Percentiles rank a stretch among this genome's conserved stretches.
Evolutionary conservation across 2,888 invertebrate genomes (phyloP).

Genomic region (Nesidiocoris tenuis): DNA sequence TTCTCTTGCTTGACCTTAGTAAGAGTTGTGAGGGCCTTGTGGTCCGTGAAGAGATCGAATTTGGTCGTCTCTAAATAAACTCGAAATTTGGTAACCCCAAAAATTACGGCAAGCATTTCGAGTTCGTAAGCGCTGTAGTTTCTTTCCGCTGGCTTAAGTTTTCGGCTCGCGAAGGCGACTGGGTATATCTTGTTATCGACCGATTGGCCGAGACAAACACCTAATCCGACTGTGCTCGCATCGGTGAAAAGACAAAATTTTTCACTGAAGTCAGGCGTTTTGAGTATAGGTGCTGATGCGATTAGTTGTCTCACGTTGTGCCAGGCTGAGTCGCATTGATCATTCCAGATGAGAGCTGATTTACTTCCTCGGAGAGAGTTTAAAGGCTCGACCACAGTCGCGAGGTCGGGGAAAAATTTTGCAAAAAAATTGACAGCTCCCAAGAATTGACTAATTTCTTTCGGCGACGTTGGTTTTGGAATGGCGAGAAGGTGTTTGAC

Average conservation of each 20-base stretch:
- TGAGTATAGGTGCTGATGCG: background rate
- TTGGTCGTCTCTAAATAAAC: too few species aligned
- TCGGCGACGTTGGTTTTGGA: background rate
- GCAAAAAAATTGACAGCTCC: too few species aligned
- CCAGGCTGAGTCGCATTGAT: background rate
- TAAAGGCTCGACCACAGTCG: background rate
- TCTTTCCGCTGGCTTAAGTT: background rate
- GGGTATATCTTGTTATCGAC: background rate
- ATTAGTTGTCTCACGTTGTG: background rate
- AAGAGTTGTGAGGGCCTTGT: too few species aligned
- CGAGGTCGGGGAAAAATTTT: background rate
- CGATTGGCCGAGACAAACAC: background rate
- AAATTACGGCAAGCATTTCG: conserved; percentile 11
- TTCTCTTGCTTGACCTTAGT: too few species aligned
- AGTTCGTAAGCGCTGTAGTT: background rate
- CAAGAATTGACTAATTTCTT: background rate
- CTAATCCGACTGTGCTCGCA: background rate
- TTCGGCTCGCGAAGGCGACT: background rate
- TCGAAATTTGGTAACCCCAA: too few species aligned
- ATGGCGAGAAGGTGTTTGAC: background rate
- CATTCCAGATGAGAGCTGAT: background rate
- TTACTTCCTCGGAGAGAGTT: background rate
- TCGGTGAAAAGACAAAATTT: background rate
- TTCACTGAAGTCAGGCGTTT: background rate
- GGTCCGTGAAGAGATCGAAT: too few species aligned